Evolutionary conservation across 2,113 vertebrate species (phyloP), one percentile per base, ranked within the genome.

Genomic region (Xiphophorus couchianus): DNA sequence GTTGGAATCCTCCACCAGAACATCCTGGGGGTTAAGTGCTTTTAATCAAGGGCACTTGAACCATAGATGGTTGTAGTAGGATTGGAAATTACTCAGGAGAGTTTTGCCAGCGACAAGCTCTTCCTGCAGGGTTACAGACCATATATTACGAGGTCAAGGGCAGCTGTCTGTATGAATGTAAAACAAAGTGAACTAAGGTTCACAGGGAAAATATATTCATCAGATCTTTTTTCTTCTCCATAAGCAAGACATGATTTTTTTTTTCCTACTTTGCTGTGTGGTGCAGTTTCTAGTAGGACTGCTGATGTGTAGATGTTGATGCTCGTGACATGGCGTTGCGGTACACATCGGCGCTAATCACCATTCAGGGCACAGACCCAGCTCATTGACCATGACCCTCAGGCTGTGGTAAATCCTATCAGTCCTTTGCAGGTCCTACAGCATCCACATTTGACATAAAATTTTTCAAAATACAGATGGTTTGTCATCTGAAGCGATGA

Each of bases 361-460:
- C 84, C 74, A 80, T 83, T 83, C 15, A 58, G 77, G 80, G 88
- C 89, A 86, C 60, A 54, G 87, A 71, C 81, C 84, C 84, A 89
- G 77, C 76, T 84, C 84, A 77, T 73, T 83, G 62, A 73, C 80
- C 81, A 74, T 92, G 82, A 89, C 88, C 84, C 84, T 77, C 84
- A 86, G 82, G 77, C 67, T 70, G 84, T 82, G 77, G 71, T 88
- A 88, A 89, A 86, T 86, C 84, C 81, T 86, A 88, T 90, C 85
- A 81, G 76, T 71, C 64, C 48, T 39, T 74, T 15, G 30, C 90
- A 90, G 87, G 89, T 78, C 62, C 84, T 12, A 69, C 84, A 77
- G 68, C 77, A 76, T 69, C 71, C 69, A 44, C 39, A 35, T 61
- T 82, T 74, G 66, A 58, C 62, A 66, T 68, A 17, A 37, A 48